Evolutionary conservation across 2,113 vertebrate species (phyloP).

Genomic region (Puntigrus tetrazona): DNA sequence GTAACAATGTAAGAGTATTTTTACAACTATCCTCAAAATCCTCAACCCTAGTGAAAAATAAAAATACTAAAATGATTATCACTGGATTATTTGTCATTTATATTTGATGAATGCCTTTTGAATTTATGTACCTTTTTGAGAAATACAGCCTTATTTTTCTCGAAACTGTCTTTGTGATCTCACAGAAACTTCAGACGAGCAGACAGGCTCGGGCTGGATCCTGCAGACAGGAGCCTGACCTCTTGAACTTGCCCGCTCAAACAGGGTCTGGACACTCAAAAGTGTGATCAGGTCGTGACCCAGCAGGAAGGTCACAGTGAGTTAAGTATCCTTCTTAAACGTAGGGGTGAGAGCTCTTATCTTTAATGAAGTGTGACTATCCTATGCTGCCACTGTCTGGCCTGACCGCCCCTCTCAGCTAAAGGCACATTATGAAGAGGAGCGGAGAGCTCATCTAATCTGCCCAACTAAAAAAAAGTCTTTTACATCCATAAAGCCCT

Average conservation of each 20-base stretch:
- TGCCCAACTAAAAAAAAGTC: background rate
- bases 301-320: constrained; percentile 54
- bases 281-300: constrained; percentile 63
- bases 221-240: constrained; percentile 30
- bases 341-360: constrained; percentile 44
- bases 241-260: constrained; percentile 3
- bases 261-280: constrained; percentile 57
- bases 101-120: background rate
- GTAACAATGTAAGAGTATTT: background rate
- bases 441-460: constrained; percentile 36
- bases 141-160: constrained; percentile 2
- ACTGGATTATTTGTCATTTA: no score
- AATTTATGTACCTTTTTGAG: constrained; percentile 25
- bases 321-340: constrained; percentile 47
- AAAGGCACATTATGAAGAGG: constrained; percentile 35
- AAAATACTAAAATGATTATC: no score
- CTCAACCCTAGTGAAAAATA: background rate
- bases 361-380: constrained; percentile 57
- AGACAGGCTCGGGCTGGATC: constrained; percentile 1
- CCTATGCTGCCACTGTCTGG: constrained; percentile 38
- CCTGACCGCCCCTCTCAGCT: constrained; percentile 32
- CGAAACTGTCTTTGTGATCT: constrained; percentile 26
- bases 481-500: constrained; percentile 45
- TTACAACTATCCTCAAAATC: background rate
- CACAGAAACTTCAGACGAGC: constrained; percentile 8